Base-by-base conservation (phyloP, 64 coral and sea anemone genomes). In the Anthopleura sola region DNA sequence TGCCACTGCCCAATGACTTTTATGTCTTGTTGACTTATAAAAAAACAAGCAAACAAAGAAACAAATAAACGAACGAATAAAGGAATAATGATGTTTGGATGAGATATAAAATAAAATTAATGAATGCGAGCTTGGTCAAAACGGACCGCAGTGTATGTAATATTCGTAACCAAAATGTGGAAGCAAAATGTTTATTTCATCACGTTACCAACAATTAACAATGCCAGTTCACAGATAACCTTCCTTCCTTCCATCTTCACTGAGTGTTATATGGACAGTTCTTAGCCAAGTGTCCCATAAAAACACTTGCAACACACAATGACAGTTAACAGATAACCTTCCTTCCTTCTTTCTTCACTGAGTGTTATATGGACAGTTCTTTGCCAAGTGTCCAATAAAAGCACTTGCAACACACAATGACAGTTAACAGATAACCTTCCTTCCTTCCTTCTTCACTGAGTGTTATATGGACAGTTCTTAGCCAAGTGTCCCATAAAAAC, bases 321-420 rank as follows among this genome's bases (percentile, higher is more conserved):
- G 6, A 82, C 80, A 56, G 16, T 20, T 18, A 1, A 55, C 54
- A 20, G 15, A 55, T 55, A 19, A 16, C 54, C 20, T 16, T 20
- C 12, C 15, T 56, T 20, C 54, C 54, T 64, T 24, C 24, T 3
- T 24, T 64, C 60, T 64, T 64, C 23, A 64, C 75, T 38, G 37
- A 18, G 75, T 51, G 48, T 82, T 82, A 24, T 82, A 54, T 11
- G 80, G 80, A 51, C 80, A 82, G 48, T 46, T 46, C 21, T 51
- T 82, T 34, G 80, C 80, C 37, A 82, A 36, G 48, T 82, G 80
- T 2, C 31, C 80, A 46, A 23, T 54, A 82, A 49, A 49, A 82
- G 33, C 80, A 82, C 48, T 82, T 82, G 17, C 44, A 24, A 24
- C 80, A 82, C 32, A 82, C 80, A 56, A 82, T 82, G 6, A 82